Base-by-base conservation (phyloP, 1,140 invertebrate genomes). In the Caligus rogercresseyi region DNA sequence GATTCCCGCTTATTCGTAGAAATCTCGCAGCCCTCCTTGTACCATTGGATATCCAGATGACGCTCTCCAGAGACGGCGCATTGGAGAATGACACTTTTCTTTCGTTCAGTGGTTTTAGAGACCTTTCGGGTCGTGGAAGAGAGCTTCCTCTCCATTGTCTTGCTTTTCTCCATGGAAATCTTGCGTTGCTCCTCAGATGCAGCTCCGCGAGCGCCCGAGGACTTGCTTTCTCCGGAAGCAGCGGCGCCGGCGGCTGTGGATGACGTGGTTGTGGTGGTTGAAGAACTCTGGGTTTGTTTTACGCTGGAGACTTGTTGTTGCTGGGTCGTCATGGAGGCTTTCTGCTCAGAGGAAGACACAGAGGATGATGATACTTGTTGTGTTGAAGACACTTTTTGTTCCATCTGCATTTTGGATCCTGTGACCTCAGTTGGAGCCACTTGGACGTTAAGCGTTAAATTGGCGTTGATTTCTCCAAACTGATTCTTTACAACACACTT, bases 401-500 rank as follows among this genome's bases (percentile, higher is more conserved):
- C 25, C 1, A n/a, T 15, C 20, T 15, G 25, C 18, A 25, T 60
- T 60, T 60, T 60, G 1, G 57, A 31, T 60, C n/a, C 24, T 18
- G 15, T 18, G 15, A 60, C 57, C 21, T 60, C 18, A 25, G 57
- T 19, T 16, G 52, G 52, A 54, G 54, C 52, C 2, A 55, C 52
- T 21, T 63, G 89, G 75, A 98, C 91, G 75, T 98, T 97, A 64
- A 98, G 78, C 63, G 91, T 93, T 52, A 96, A 78, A 75, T 96
- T 96, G 31, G 91, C 89, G 74, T 94, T 95, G 53, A 93, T 80
- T 80, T 98, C 93, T 67, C 95, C 95, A 70, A 88, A 80, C 66
- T 83, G 78, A 74, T 97, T 98, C 74, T 94, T 96, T 65, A 97
- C 91, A 70, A 92, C 93, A 72, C 93, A 96, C 74, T 97, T 97